Conservation (phyloP, 2,888 invertebrate species). For the Dolomedes plantarius region DNA sequence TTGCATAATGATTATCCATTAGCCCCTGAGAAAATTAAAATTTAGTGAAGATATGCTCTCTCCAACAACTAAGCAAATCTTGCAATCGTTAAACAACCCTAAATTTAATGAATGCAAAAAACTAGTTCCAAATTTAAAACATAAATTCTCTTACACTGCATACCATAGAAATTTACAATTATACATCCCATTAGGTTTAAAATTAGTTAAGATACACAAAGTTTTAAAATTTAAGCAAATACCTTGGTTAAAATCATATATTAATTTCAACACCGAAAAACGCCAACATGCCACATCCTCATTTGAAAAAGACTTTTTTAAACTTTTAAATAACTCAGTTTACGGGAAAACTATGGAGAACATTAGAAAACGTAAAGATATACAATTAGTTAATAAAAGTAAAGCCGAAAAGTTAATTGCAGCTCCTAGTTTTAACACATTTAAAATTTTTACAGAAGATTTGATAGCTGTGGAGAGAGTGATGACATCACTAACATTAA, state of each 20-base stretch:
- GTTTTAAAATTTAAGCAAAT: slow-evolving; percentile 40
- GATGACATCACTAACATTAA: slow-evolving; percentile 44
- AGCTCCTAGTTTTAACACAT: not conserved
- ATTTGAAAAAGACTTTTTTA: slow-evolving; percentile 77
- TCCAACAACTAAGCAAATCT: not conserved
- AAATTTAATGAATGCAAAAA: not conserved
- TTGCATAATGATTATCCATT: not conserved
- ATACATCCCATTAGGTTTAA: slow-evolving; percentile 71
- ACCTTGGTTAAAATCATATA: slow-evolving; percentile 59
- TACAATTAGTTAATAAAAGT: slow-evolving; percentile 71
- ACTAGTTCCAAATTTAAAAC: slow-evolving; percentile 52
- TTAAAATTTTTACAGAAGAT: slow-evolving; percentile 5
- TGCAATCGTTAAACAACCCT: not conserved
- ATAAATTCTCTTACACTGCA: slow-evolving; percentile 73
- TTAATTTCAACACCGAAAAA: slow-evolving; percentile 68
- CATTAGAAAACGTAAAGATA: slow-evolving; percentile 74
- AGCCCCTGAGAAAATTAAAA: not conserved
- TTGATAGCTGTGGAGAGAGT: slow-evolving; percentile 5
- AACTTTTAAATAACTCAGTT: slow-evolving; percentile 76
- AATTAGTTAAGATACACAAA: not conserved
- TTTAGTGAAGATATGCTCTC: no score
- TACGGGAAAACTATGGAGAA: slow-evolving; percentile 76
- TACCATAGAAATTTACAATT: slow-evolving; percentile 73
- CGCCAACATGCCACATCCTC: slow-evolving; percentile 74
- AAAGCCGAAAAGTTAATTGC: not conserved